phyloP scores from a whole-genome alignment of 2,113 vertebrate species.

The Azemiops feae region DNA sequence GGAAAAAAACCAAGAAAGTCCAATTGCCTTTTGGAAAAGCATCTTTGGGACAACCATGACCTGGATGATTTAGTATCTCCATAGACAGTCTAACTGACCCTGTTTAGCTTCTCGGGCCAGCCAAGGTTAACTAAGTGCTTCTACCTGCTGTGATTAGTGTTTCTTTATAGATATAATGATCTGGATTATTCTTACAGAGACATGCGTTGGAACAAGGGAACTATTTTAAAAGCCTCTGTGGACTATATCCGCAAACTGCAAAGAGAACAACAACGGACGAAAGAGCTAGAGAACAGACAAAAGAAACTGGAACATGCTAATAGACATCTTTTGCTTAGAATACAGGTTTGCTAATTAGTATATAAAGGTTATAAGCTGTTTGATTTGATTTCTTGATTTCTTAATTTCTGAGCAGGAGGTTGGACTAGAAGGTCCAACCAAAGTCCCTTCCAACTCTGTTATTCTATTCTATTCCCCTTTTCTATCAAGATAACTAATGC shows the following conservation, averaged over 20 bases:
- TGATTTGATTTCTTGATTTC: not conserved
- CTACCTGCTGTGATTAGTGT: not conserved
- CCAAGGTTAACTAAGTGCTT: not conserved
- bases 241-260: conserved; percentile 97
- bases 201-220: conserved; percentile 99
- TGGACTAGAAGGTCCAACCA: no score
- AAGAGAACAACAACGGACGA: conserved; percentile 89
- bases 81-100: not conserved
- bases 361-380: not conserved
- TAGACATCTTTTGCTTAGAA: conserved; percentile 88
- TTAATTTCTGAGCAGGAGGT: no score
- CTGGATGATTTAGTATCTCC: not conserved
- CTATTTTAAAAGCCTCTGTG: conserved; percentile 95
- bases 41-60: not conserved
- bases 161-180: not conserved
- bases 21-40: not conserved
- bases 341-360: conserved; percentile 81
- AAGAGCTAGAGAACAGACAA: conserved; percentile 92
- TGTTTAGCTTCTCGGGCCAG: not conserved
- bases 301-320: conserved; percentile 95
- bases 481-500: not conserved
- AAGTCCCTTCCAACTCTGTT: no score
- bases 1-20: not conserved
- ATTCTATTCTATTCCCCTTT: not conserved
- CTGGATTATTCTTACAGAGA: conserved; percentile 59